Base-by-base conservation (phyloP, 2,797 vertebrate species). In the Lepilemur ruficaudatus region DNA sequence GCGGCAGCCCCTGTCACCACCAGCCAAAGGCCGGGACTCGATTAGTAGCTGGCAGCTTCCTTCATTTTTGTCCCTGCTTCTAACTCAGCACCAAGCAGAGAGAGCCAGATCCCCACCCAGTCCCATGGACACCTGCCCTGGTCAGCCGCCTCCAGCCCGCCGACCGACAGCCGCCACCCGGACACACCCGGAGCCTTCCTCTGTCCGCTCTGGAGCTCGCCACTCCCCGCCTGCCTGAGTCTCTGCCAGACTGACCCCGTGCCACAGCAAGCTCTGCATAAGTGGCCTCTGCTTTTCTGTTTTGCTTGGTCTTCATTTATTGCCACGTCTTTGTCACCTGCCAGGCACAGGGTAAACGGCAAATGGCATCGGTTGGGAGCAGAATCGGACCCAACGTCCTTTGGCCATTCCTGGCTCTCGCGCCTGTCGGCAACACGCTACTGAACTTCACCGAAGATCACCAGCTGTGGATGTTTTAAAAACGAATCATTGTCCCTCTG, bases 381-480 rank as follows among this genome's bases (percentile, higher is more conserved):
- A 14, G 32, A 70, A 3, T 25, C 0, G 0, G n/a, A 20, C 4
- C 17, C 28, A 2, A 2, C 1, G 0, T 22, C 18, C 55, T 35
- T 25, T 11, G 5, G 17, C 55, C 20, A 6, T 32, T 5, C 38
- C 93, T 11, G 8, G 13, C 22, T 35, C 38, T 4, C 17, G 0
- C 0, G 11, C 6, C 32, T 22, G 5, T 23, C 1, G 10, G 14
- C 8, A 43, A 6, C 41, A 1, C 1, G 0, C 13, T 2, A 14
- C 4, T 76, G 25, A 46, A 57, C 22, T 70, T 70, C 89, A 38
- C 72, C 2, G 32, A 17, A 55, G 85, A 18, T 10, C 61, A 59
- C 32, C 35, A 25, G 38, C 50, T n/a, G 4, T 0, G 1, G 8
- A 61, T 7, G 11, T 4, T 67, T 43, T 30, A 38, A 57, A 73